Base-by-base conservation (phyloP, 37 sponge, comb jelly and placozoan species). In the Hexactinellida sp. region DNA sequence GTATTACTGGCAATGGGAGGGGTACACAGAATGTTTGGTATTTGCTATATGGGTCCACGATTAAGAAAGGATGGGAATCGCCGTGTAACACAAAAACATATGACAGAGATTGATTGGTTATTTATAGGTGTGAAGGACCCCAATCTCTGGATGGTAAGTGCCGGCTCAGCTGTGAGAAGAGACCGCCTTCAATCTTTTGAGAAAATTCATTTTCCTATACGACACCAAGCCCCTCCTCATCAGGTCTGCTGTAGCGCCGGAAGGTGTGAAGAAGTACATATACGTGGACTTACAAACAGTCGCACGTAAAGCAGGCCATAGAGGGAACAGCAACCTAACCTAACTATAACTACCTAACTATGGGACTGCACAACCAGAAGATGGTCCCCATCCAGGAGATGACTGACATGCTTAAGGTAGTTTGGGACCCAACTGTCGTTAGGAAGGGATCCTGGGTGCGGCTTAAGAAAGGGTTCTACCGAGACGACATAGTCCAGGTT, bases 321-420 rank as follows among this genome's bases (percentile, higher is more conserved):
- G 94, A 93, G 37, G 96, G 95, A 37, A 90, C 51, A 88, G 92
- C n/a, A 94, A 95, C 83, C 88, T 98, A 35, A 37, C 86, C n/a
- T n/a, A n/a, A n/a, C n/a, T n/a, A 95, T 37, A 88, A 91, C n/a
- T 92, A 95, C 83, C 88, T 98, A 35, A 37, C 86, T 0, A 88
- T 98, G 37, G 99, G 99, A 36, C 91, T 87, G 63, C 95, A 94
- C 94, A 90, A 95, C 55, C 99, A 98, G 88, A 88, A 89, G 71
- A 98, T 98, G 99, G 99, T 98, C 0, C 99, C 99, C 54, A 95
- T 95, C 71, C 88, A 88, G 54, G 96, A 98, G 84, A 98, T 98
- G 99, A 91, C 96, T 0, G 99, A 98, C 52, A 96, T 98, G 0
- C 16, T 98, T 39, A 91, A 93, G 55, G 99, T 98, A 30, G 95